A percentile compares a stretch with the other conserved stretches of the same genome.
These are phyloP conservation scores for Siniperca chuatsi DNA, from an alignment of 2,113 vertebrate species.

Conservation along the genomic window DNA sequence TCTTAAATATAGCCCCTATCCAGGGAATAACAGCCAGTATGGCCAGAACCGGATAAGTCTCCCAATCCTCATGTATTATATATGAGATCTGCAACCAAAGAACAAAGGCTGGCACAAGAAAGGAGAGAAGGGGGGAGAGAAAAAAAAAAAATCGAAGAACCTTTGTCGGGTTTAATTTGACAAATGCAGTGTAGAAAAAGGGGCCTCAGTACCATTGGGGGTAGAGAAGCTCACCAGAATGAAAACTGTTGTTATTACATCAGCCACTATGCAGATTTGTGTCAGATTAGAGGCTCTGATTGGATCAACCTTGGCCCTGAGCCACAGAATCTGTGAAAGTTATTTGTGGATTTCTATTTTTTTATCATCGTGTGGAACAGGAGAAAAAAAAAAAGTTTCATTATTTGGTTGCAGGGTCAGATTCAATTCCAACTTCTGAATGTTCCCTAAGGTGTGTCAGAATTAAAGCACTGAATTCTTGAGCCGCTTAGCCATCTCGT, in stretches of 20 bases:
- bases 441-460: constrained; percentile 52
- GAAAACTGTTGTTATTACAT: constrained; percentile 30
- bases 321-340: constrained; percentile 41
- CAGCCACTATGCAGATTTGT: constrained; percentile 55
- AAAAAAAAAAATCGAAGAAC: constrained; percentile 60
- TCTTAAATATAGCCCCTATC: constrained; percentile 77
- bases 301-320: constrained; percentile 50
- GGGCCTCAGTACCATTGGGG: not conserved
- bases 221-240: constrained; percentile 11
- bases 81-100: constrained; percentile 81
- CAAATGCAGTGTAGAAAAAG: constrained; percentile 67
- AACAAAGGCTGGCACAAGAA: constrained; percentile 78
- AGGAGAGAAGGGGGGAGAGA: constrained; percentile 38
- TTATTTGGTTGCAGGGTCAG: constrained; percentile 52
- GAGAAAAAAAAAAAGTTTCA: constrained; percentile 10
- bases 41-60: constrained; percentile 70
- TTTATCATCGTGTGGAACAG: not conserved
- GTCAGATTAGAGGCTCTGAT: constrained; percentile 60
- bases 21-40: constrained; percentile 73
- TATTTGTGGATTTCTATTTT: constrained; percentile 41
- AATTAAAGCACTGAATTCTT: constrained; percentile 59
- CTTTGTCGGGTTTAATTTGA: constrained; percentile 74
- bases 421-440: constrained; percentile 57
- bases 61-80: constrained; percentile 82
- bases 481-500: constrained; percentile 63